Evolutionary conservation across 2,888 invertebrate species (phyloP).

Genomic region (Tenthredo mesomela): DNA sequence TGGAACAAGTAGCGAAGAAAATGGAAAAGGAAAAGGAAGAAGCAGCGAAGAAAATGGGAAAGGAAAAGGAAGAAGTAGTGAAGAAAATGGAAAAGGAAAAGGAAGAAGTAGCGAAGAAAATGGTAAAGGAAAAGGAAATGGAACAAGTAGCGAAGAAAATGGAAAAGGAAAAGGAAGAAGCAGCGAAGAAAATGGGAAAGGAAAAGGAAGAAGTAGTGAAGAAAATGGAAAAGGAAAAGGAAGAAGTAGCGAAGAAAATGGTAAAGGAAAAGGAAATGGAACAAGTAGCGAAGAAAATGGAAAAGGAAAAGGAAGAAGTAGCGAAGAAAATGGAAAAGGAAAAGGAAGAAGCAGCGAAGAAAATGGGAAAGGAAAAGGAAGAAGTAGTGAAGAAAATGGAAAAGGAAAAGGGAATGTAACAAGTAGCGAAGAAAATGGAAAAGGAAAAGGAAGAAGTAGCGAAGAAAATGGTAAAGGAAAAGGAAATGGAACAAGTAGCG

Average conservation of each 20-base stretch:
- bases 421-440: not conserved
- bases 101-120: too few species aligned
- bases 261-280: too few species aligned
- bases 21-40: too few species aligned
- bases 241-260: too few species aligned
- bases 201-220: not conserved
- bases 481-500: not conserved
- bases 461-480: not conserved
- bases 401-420: not conserved
- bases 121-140: not conserved
- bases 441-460: not conserved
- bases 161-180: not conserved
- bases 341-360: not conserved
- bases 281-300: not conserved
- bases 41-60: not conserved
- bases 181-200: not conserved
- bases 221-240: not conserved
- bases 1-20: too few species aligned
- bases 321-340: not conserved
- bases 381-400: not conserved
- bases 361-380: not conserved
- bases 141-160: not conserved
- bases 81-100: not conserved
- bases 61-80: not conserved
- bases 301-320: not conserved